These are phyloP conservation scores for Trisateles emortualis DNA, from an alignment of 2,888 invertebrate genomes.

Conservation along the genomic window DNA sequence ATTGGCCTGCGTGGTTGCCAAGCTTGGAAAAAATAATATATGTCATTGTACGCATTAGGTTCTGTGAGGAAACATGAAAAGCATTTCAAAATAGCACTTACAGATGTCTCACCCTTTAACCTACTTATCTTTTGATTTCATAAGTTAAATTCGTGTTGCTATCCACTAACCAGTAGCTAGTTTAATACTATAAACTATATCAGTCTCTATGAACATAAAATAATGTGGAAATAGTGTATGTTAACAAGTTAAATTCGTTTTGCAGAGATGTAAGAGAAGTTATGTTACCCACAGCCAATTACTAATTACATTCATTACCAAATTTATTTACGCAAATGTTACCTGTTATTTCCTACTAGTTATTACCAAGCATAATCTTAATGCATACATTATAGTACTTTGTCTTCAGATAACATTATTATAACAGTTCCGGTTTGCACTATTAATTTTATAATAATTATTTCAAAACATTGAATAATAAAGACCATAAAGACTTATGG, in stretches of 20 bases:
- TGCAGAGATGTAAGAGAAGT: too few relatives aligned
- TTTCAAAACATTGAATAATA: conserved; percentile 1
- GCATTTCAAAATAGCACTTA: conserved; percentile 21
- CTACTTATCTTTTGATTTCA: conserved; percentile 50
- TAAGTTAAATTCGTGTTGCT: conserved; percentile 29
- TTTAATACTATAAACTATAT: background rate
- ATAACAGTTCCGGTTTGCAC: background rate
- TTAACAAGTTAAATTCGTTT: too few relatives aligned
- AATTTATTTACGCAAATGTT: background rate
- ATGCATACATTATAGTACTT: background rate
- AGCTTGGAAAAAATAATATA: conserved; percentile 24
- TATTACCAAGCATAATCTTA: background rate
- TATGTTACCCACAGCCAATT: background rate
- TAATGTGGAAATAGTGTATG: too few relatives aligned
- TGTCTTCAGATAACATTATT: background rate
- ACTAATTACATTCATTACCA: background rate
- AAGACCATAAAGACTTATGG: background rate
- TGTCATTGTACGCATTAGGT: conserved; percentile 7
- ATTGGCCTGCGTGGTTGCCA: conserved; percentile 47
- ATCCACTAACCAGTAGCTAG: background rate
- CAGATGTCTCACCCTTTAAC: conserved; percentile 54
- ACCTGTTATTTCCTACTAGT: background rate
- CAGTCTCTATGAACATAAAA: background rate
- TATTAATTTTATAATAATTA: background rate
- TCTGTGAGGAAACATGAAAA: conserved; percentile 25